Base-by-base conservation (phyloP, 2,888 invertebrate genomes). In the Trichacis sp. region DNA sequence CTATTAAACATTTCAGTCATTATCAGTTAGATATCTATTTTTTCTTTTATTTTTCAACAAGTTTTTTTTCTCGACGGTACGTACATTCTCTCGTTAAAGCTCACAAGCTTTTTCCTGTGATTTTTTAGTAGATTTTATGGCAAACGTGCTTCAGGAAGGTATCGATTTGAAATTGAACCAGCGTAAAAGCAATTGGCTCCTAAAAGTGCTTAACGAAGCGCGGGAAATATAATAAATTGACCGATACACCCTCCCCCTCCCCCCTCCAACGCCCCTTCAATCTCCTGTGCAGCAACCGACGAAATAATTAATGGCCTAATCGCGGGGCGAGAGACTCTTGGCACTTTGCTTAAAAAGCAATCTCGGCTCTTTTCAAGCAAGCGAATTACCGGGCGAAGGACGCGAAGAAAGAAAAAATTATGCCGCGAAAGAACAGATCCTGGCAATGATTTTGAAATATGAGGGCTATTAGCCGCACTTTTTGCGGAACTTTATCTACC, bases 381-480 rank as follows among this genome's bases (percentile, higher is more conserved):
- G 68, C 71, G 70, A 76, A 76, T 76, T 74, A 74, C 74, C 71
- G 71, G 64, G 68, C 68, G 61, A 67, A 38, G 48, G 48, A 52
- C 43, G 47, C 38, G 57, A 61, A 54, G 40, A 46, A 53, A 30
- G 42, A 46, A 33, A 47, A 59, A 43, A 64, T 63, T 61, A 68
- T 61, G 56, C 2, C 4, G 42, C 51, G 51, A 49, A 33, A 64
- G 62, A 72, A 69, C 69, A 54, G 40, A 15, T 36, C 9, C 12
- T 65, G 52, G 52, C 57, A 70, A 72, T 75, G 75, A 76, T 77
- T 74, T 73, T 76, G 73, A 81, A 76, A 78, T 81, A 80, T 70
- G 77, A 75, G 72, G 67, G 73, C 76, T 77, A 77, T 80, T 80
- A 79, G 74, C 67, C 74, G 69, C 74, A 75, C 64, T 72, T 79